phyloP scores from a whole-genome alignment of 2,888 invertebrate species.

The Leistus spinibarbis region DNA sequence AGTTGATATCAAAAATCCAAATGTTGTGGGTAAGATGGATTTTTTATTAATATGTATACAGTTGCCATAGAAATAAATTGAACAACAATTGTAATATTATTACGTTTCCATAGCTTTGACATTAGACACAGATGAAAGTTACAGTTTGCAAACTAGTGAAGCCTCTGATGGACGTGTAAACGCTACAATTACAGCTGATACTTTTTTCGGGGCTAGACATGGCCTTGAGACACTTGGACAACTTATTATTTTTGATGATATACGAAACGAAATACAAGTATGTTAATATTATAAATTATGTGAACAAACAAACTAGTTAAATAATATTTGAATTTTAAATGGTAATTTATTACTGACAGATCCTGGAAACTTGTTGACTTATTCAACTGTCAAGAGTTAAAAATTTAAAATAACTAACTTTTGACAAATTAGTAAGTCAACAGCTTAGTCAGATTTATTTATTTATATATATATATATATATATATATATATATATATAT shows the following conservation, averaged over 20 bases:
- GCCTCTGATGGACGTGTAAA: constrained; percentile 59
- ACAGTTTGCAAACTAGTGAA: constrained; percentile 58
- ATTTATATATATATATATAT: too few species aligned
- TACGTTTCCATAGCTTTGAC: constrained; percentile 57
- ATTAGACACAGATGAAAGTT: constrained; percentile 66
- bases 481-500: too few species aligned
- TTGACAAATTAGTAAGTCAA: too few species aligned
- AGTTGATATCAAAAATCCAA: constrained; percentile 50
- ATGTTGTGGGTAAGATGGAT: constrained; percentile 41
- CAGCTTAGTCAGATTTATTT: too few species aligned
- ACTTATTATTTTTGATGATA: constrained; percentile 70
- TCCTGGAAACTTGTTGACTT: too few species aligned
- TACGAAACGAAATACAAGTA: constrained; percentile 64
- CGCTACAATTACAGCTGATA: constrained; percentile 63
- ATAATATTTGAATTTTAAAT: too few species aligned
- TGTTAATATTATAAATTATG: neutral
- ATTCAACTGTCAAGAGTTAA: too few species aligned
- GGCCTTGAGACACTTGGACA: constrained; percentile 73
- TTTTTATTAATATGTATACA: too few species aligned
- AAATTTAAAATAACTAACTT: too few species aligned
- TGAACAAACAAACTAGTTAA: too few species aligned
- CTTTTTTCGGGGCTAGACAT: constrained; percentile 71
- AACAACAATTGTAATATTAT: neutral
- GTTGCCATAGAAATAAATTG: neutral
- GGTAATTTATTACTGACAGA: too few species aligned